These are phyloP conservation scores for Cnemophilus loriae DNA, from an alignment of 2,113 vertebrate species.

Conservation along the genomic window DNA sequence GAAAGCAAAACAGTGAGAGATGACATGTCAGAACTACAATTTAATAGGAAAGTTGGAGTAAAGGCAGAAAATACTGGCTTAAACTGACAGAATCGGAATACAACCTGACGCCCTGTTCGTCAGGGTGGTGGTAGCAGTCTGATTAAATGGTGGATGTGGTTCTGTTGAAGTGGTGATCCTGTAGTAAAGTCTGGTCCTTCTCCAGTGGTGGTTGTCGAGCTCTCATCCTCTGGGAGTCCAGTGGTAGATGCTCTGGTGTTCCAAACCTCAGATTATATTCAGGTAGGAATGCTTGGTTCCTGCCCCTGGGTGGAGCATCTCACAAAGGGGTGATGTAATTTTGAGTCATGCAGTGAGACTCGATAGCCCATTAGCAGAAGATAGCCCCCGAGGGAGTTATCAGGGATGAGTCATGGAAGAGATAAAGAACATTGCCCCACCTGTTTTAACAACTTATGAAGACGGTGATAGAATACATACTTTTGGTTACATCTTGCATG, in stretches of 20 bases:
- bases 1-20: background rate
- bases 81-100: background rate
- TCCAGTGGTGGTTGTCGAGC: background rate
- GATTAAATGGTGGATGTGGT: background rate
- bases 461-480: no score
- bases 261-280: no score
- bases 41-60: background rate
- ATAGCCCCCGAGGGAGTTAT: background rate
- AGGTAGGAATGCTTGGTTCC: background rate
- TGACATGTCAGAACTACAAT: background rate
- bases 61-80: background rate
- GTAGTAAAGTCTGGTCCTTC: background rate
- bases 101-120: background rate
- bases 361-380: background rate
- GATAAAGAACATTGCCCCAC: background rate
- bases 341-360: background rate
- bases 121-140: background rate
- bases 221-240: background rate
- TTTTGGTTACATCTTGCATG: background rate
- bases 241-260: background rate
- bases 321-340: background rate
- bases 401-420: no score
- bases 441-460: background rate
- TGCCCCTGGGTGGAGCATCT: fast-evolving
- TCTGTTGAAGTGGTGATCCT: background rate